These are phyloP conservation scores for Leptinotarsa haldemani DNA, from an alignment of 2,888 invertebrate species.

Conservation along the genomic window DNA sequence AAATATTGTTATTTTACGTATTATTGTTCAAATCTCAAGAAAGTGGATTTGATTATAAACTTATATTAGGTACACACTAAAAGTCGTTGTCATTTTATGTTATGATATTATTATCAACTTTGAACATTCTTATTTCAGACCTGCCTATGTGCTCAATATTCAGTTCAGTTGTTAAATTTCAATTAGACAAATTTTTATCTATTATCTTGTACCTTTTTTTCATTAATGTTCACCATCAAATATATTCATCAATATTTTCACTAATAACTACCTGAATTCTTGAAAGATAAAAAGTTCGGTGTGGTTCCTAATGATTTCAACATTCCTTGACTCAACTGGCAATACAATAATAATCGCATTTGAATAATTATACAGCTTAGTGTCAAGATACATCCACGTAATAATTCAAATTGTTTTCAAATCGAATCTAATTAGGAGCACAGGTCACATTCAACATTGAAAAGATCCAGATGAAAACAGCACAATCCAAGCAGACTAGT, in stretches of 20 bases:
- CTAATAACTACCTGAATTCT: not conserved
- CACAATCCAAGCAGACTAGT: not conserved
- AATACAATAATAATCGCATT: constrained; percentile 8
- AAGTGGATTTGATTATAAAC: no score
- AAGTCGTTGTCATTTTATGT: no score
- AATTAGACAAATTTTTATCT: no score
- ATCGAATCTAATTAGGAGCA: not conserved
- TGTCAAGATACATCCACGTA: not conserved
- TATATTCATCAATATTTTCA: not conserved
- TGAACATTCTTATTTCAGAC: no score
- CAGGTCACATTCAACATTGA: not conserved
- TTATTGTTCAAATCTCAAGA: no score
- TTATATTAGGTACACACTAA: no score
- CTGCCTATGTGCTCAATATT: no score
- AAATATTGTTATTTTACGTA: no score
- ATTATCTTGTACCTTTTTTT: no score
- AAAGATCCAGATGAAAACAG: not conserved
- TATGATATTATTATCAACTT: no score
- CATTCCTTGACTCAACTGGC: not conserved
- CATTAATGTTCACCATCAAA: not conserved
- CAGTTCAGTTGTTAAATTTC: no score
- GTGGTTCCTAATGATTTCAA: not conserved
- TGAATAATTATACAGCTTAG: constrained; percentile 13
- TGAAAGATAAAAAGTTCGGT: not conserved
- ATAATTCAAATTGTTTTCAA: not conserved